Conservation (phyloP, 2,113 vertebrate genomes). For the Pontoporia blainvillei region DNA sequence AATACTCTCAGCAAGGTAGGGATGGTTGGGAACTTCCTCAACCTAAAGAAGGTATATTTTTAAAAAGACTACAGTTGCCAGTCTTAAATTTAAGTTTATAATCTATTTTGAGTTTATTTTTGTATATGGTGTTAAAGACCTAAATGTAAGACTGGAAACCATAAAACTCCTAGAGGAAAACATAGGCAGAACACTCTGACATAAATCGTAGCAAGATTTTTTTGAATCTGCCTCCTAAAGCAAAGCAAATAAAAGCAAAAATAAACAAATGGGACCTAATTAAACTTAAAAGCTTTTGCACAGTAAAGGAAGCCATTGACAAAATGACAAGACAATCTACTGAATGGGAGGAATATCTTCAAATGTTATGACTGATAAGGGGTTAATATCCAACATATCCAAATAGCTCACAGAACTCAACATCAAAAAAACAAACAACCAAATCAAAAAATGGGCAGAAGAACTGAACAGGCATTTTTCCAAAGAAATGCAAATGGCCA, state of each 20-base stretch:
- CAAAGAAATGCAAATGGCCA: neutral
- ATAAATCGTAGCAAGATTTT: neutral
- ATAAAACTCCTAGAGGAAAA: neutral
- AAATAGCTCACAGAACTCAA: neutral
- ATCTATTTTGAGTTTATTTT: neutral
- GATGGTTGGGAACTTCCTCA: neutral
- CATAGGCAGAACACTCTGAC: neutral
- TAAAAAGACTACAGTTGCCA: neutral
- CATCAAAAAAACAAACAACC: neutral
- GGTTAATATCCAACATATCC: neutral
- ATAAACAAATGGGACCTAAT: neutral
- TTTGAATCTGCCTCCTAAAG: neutral
- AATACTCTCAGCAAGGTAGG: neutral
- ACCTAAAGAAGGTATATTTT: neutral
- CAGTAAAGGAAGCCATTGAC: neutral
- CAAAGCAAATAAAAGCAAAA: neutral
- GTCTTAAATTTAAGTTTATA: neutral
- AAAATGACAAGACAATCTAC: neutral
- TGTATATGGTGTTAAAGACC: neutral
- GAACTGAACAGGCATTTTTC: neutral
- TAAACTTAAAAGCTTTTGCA: neutral
- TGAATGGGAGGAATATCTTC: neutral
- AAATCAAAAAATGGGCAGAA: neutral
- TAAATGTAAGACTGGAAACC: neutral
- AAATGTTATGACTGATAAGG: neutral